These are phyloP conservation scores for Pseudorectes ferrugineus DNA, from an alignment of 2,113 vertebrate genomes.

Conservation along the genomic window DNA sequence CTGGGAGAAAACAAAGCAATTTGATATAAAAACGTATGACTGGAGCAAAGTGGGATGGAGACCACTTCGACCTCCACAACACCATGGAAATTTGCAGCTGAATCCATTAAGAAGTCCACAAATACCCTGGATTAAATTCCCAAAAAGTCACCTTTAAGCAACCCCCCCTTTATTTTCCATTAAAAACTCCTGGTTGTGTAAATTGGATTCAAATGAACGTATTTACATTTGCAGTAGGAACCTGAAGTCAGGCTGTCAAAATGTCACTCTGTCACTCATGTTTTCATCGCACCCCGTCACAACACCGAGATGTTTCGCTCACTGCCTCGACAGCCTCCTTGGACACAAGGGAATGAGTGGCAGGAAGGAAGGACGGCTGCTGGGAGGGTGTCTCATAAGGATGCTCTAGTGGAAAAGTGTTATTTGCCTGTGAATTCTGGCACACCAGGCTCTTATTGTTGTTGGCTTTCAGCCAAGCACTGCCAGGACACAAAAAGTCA, in stretches of 20 bases:
- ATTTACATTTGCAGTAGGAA: slow-evolving; percentile 57
- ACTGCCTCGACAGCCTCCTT: neutral
- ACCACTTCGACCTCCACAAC: neutral
- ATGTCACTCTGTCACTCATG: slow-evolving; percentile 58
- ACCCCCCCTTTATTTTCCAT: neutral
- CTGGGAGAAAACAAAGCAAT: neutral
- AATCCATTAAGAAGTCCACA: neutral
- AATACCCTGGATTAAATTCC: neutral
- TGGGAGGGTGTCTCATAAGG: neutral
- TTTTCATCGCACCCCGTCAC: slow-evolving; percentile 38
- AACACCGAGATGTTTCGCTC: neutral
- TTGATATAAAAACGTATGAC: neutral
- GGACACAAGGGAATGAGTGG: slow-evolving; percentile 32
- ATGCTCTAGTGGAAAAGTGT: slow-evolving; percentile 12
- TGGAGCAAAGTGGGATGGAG: neutral
- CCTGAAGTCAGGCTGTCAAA: slow-evolving; percentile 58
- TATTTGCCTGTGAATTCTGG: slow-evolving; percentile 50
- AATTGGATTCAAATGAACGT: slow-evolving; percentile 60
- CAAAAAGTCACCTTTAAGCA: slow-evolving; percentile 11
- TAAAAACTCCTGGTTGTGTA: neutral
- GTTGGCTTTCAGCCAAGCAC: slow-evolving; percentile 46
- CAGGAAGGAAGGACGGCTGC: slow-evolving; percentile 23
- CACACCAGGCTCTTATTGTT: neutral
- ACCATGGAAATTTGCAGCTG: neutral
- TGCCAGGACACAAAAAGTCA: slow-evolving; percentile 47